A percentile compares a stretch with the other conserved stretches of the same genome.
phyloP scores from a whole-genome alignment of 2,113 vertebrate genomes.

The Gasterosteus nipponicus region DNA sequence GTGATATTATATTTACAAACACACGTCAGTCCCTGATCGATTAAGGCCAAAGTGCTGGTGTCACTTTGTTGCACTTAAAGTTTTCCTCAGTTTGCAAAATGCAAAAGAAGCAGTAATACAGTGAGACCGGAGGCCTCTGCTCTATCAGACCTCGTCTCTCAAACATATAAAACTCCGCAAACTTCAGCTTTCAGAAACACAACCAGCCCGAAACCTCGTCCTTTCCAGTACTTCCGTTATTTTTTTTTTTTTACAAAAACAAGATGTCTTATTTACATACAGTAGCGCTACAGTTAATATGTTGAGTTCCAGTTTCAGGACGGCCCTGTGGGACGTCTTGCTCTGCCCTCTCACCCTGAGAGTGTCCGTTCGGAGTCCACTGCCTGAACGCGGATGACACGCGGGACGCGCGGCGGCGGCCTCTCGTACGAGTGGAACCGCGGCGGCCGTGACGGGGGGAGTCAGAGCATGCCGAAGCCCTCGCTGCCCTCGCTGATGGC shows the following conservation, averaged over 20 bases:
- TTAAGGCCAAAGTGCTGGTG: slow-evolving; percentile 83
- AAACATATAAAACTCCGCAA: slow-evolving; percentile 69
- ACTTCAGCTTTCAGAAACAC: slow-evolving; percentile 65
- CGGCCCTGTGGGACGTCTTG: slow-evolving; percentile 37
- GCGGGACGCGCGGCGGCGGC: neutral
- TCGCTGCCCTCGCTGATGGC: slow-evolving; percentile 99
- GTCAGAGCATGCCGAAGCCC: slow-evolving; percentile 98
- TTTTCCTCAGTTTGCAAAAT: slow-evolving; percentile 70
- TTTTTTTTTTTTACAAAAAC: slow-evolving; percentile 43
- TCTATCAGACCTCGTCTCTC: slow-evolving; percentile 37
- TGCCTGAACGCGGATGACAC: slow-evolving; percentile 26
- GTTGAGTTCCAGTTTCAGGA: slow-evolving; percentile 32
- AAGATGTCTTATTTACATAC: slow-evolving; percentile 60
- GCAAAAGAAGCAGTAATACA: slow-evolving; percentile 59
- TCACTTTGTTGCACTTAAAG: slow-evolving; percentile 64
- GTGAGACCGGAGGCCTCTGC: slow-evolving; percentile 62
- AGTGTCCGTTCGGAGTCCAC: slow-evolving; percentile 20
- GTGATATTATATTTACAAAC: slow-evolving; percentile 74
- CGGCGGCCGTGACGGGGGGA: slow-evolving; percentile 21
- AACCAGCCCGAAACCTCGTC: slow-evolving; percentile 40
- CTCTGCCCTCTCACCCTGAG: slow-evolving; percentile 36
- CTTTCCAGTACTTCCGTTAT: slow-evolving; percentile 31
- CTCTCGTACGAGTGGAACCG: slow-evolving; percentile 16
- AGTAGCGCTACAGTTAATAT: slow-evolving; percentile 41
- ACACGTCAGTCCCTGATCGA: slow-evolving; percentile 81